Evolutionary conservation across 2,888 invertebrate species (phyloP), one percentile per base, ranked within the genome.

Genomic region (Stenodema calcarata): DNA sequence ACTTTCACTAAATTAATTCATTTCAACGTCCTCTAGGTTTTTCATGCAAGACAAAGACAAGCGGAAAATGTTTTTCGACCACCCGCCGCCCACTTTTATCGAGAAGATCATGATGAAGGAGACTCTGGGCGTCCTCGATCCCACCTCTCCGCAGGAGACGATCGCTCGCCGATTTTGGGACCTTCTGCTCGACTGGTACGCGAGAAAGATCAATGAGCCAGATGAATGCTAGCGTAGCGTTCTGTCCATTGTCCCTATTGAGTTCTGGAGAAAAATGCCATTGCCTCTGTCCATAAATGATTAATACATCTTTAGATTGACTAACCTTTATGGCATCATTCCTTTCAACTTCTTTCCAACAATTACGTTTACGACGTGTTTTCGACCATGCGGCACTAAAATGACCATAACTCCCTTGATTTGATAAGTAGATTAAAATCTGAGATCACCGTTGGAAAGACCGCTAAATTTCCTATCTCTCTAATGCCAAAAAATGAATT

Each of bases 81-180:
- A 83, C 6, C 70, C 69, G 1, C 70, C 69, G 14, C 69, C 70
- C n/a, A 70, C 83, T 0, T 62, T 35, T 14, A 70, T 83, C 12
- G 70, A 70, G 28, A 83, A 42, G n/a, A 70, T 83, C 41, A 83
- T 83, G 73, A 69, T 70, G 80, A 80, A 80, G n/a, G 80, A 80
- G 23, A 80, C 80, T 9, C n/a, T 80, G 30, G 28, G 30, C 0
- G 47, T 80, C 0, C 9, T 80, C 3, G 54, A 80, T 18, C 80
- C 80, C 0, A n/a, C 28, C 12, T 47, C 28, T 28, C 50, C 28
- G 4, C 0, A 11, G 6, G n/a, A 23, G n/a, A n/a, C n/a, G 35
- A 80, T 80, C 54, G 54, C 54, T 6, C 14, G 54, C 11, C 16
- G 80, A 27, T 80, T 80, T 80, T 80, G 80, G 80, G 80, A 80